Conservation (phyloP, 2,113 vertebrate species). For the Phalacrocorax pelagicus region DNA sequence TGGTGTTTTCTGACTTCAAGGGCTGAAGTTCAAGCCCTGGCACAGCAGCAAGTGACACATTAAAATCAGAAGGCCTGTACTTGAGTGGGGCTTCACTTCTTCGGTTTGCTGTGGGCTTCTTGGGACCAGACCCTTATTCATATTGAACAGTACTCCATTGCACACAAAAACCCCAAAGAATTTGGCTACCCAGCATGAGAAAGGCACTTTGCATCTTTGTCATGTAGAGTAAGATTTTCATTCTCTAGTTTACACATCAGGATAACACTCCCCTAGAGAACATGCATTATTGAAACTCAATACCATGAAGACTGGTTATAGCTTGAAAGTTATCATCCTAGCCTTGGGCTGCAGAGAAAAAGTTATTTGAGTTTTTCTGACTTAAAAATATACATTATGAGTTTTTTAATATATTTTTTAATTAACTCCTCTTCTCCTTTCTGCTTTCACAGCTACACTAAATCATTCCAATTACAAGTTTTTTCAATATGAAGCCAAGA, state of each 20-base stretch:
- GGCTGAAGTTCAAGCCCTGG: neutral
- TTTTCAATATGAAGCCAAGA: constrained; percentile 58
- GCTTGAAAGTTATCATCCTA: constrained; percentile 32
- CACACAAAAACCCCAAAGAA: neutral
- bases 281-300: constrained; percentile 53
- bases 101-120: neutral
- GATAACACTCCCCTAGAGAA: constrained; percentile 12
- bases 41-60: neutral
- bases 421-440: constrained; percentile 55
- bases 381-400: constrained; percentile 55
- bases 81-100: neutral
- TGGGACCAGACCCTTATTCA: neutral
- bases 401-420: constrained; percentile 67
- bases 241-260: constrained; percentile 20
- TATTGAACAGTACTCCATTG: neutral
- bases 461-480: constrained; percentile 55
- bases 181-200: neutral
- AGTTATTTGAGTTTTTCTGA: constrained; percentile 40
- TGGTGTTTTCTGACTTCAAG: neutral
- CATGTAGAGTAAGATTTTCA: neutral
- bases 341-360: constrained; percentile 30
- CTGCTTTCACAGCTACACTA: constrained; percentile 55
- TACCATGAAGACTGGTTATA: constrained; percentile 16
- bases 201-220: neutral
- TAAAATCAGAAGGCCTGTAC: neutral